phyloP scores from a whole-genome alignment of 2,888 invertebrate species.

The Drosophila engyochracea region DNA sequence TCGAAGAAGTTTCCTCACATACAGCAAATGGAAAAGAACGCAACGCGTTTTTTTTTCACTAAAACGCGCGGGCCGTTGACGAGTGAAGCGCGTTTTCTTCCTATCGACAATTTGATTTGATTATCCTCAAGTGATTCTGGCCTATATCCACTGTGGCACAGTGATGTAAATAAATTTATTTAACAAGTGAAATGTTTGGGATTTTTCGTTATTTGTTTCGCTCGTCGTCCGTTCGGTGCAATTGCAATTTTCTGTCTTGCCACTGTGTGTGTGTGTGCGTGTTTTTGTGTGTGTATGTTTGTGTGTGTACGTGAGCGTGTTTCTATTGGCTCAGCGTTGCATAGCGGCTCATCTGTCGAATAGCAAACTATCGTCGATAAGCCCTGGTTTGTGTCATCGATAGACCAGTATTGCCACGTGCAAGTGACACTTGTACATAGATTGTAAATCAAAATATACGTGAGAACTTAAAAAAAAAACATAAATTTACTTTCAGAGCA shows the following conservation, averaged over 20 bases:
- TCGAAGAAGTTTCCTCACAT: slow-evolving; percentile 59
- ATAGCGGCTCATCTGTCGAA: slow-evolving; percentile 34
- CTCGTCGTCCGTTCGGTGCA: slow-evolving; percentile 68
- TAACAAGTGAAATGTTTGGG: slow-evolving; percentile 61
- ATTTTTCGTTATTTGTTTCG: slow-evolving; percentile 63
- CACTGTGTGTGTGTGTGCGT: slow-evolving; percentile 11
- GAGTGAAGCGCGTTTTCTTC: slow-evolving; percentile 45
- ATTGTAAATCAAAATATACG: too few relatives aligned
- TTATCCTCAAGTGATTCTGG: slow-evolving; percentile 36
- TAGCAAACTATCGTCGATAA: slow-evolving; percentile 25
- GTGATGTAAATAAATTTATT: slow-evolving; percentile 38
- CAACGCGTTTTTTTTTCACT: slow-evolving; percentile 68
- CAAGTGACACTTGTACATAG: not conserved
- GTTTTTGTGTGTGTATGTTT: slow-evolving; percentile 28
- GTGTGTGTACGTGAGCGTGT: slow-evolving; percentile 52
- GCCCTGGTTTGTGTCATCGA: slow-evolving; percentile 19
- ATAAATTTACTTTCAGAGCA: not conserved
- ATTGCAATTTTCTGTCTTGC: slow-evolving; percentile 68
- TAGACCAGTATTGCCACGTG: slow-evolving; percentile 26
- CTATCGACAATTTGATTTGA: slow-evolving; percentile 28
- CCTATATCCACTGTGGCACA: slow-evolving; percentile 38
- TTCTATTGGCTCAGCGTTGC: slow-evolving; percentile 59
- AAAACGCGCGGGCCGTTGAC: slow-evolving; percentile 67
- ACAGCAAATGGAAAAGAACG: slow-evolving; percentile 74
- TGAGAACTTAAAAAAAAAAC: not conserved